A percentile compares a stretch with the other conserved stretches of the same genome.
phyloP scores from a whole-genome alignment of 2,888 invertebrate genomes.

The Rugalucina vietnamica region DNA sequence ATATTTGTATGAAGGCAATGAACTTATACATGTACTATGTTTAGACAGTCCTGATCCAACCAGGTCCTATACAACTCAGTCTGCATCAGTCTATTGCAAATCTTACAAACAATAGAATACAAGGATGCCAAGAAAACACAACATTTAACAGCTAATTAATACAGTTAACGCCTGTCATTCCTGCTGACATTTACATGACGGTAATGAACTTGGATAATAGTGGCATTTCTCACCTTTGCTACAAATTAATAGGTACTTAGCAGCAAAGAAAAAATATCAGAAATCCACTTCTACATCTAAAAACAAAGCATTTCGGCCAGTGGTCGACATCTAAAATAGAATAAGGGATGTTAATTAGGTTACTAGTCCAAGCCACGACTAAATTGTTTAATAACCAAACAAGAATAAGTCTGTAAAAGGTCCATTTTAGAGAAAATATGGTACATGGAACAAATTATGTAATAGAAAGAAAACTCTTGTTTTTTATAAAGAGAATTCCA shows the following conservation, averaged over 20 bases:
- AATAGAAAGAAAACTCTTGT: background rate
- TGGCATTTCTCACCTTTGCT: background rate
- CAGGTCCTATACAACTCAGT: too few species aligned
- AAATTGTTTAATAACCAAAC: too few species aligned
- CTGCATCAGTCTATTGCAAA: too few species aligned
- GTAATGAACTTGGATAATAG: background rate
- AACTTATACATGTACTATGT: too few species aligned
- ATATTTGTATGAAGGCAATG: too few species aligned
- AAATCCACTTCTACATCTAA: background rate
- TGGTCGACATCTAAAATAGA: too few species aligned
- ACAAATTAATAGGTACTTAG: background rate
- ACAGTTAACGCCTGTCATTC: background rate
- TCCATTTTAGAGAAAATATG: background rate
- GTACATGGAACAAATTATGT: background rate
- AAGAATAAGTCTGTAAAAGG: too few species aligned
- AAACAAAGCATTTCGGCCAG: too few species aligned
- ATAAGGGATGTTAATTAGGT: too few species aligned
- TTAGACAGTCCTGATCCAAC: too few species aligned
- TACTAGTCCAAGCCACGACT: too few species aligned
- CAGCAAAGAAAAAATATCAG: background rate
- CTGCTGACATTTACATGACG: background rate
- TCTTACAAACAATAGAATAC: too few species aligned
- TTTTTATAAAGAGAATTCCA: background rate
- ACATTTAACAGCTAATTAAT: constrained; percentile 8
- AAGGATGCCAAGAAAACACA: background rate